Base-by-base conservation (phyloP, 1,140 invertebrate genomes). In the Euura saliciscinereae region DNA sequence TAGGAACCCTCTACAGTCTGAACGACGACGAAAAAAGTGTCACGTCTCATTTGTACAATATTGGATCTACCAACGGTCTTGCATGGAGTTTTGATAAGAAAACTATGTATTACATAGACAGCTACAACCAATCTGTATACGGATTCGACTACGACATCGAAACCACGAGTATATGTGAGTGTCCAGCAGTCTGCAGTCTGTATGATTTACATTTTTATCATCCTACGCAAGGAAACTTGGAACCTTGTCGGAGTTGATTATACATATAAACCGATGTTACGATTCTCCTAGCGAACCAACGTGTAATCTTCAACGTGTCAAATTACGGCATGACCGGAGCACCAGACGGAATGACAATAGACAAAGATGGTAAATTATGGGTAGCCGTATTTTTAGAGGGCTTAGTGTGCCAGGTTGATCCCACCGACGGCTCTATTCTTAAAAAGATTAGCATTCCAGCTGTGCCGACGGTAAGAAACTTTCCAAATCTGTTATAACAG, bases 61-160 rank as follows among this genome's bases (percentile, higher is more conserved):
- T 94, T n/a, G 89, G 89, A 72, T 92, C 95, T 71, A 93, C 93
- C 13, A 96, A 96, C 81, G 95, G 95, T 0, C 81, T 96, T 6
- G 91, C 91, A 11, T 96, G 95, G 95, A 91, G 92, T 74, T 80
- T 87, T n/a, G 89, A 90, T 65, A 89, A 90, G 73, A 90, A 89
- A 44, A 91, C 90, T 65, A 91, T 94, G 84, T 95, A 93, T 83
- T 94, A 92, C 80, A 92, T 93, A 2, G 93, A 94, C 80, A 91
- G 92, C 2, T 89, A 90, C 28, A 92, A 92, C 44, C 87, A 87
- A 71, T 86, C 89, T 75, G 88, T 94, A 6, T 89, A 91, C 65
- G 89, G 89, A 45, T 96, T 93, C 79, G 92, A 96, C 78, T 96
- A 92, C 78, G 89, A 95, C 74, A 82, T 92, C 6, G 84, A 87